These are phyloP conservation scores for Octomys mimax DNA, from an alignment of 2,797 vertebrate genomes.

Conservation along the genomic window DNA sequence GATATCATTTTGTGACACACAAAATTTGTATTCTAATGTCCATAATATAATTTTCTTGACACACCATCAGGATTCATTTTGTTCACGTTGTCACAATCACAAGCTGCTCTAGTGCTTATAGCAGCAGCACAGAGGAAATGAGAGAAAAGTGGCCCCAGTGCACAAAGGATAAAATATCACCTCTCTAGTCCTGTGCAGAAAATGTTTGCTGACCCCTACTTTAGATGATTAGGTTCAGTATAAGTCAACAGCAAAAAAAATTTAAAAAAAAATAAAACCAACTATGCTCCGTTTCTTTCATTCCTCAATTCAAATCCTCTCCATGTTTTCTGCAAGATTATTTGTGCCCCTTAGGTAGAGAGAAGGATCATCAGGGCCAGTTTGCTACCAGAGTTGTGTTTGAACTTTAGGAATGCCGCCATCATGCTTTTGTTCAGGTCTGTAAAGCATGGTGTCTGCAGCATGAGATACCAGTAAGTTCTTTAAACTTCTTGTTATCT, in stretches of 20 bases:
- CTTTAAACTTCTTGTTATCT: constrained; percentile 90
- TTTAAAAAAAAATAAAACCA: too few relatives aligned
- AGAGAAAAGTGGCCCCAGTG: fast-evolving
- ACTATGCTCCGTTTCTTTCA: neutral
- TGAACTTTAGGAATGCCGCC: constrained; percentile 86
- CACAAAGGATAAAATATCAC: neutral
- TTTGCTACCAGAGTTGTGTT: constrained; percentile 85
- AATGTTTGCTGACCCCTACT: neutral
- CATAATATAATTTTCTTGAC: neutral
- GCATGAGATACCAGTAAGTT: constrained; percentile 87
- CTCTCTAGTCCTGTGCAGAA: neutral
- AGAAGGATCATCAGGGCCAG: neutral
- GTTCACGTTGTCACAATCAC: neutral
- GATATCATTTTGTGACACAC: constrained; percentile 1
- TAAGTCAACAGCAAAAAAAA: neutral
- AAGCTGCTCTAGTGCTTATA: fast-evolving
- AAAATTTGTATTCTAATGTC: neutral
- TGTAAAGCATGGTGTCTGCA: constrained; percentile 84
- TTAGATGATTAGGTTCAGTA: neutral
- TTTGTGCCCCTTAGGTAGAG: neutral
- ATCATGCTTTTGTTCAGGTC: constrained; percentile 83
- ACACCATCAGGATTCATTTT: neutral
- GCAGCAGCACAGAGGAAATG: neutral
- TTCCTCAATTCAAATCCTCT: neutral
- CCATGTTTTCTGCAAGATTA: neutral